phyloP scores from a whole-genome alignment of 2,888 invertebrate genomes.

The Neuroscelio doddi region DNA sequence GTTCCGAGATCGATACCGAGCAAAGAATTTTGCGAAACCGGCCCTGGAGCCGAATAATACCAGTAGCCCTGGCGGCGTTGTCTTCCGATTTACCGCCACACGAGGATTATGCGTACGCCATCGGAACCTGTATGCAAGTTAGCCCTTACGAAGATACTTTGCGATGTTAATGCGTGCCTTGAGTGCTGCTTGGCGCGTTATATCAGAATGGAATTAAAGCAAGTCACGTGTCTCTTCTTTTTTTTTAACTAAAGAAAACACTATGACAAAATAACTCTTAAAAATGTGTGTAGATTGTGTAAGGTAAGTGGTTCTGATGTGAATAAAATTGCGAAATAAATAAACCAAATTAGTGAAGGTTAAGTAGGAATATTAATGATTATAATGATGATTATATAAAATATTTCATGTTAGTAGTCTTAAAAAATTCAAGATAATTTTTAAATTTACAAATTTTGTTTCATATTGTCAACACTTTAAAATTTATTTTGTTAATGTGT shows the following conservation, averaged over 20 bases:
- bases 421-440: too few relatives aligned
- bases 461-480: too few relatives aligned
- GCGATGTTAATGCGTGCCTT: conserved; percentile 33
- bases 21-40: conserved; percentile 42
- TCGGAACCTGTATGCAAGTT: conserved; percentile 23
- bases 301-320: too few relatives aligned
- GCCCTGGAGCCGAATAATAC: conserved; percentile 64
- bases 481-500: too few relatives aligned
- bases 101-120: conserved; percentile 39
- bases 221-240: neutral
- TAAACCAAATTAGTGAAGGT: too few relatives aligned
- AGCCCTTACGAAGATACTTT: conserved; percentile 10
- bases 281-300: neutral
- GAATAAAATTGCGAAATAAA: too few relatives aligned
- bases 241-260: too few relatives aligned
- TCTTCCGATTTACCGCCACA: conserved; percentile 59
- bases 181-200: conserved; percentile 25
- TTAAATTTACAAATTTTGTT: too few relatives aligned
- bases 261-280: neutral
- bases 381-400: too few relatives aligned
- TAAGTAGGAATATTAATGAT: too few relatives aligned
- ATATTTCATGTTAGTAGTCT: too few relatives aligned
- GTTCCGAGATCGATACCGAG: conserved; percentile 50
- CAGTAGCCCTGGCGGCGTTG: conserved; percentile 67
- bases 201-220: conserved; percentile 15